Conservation (phyloP, 35 echinoderm and acorn worm species). For the Chiridota heheva region DNA sequence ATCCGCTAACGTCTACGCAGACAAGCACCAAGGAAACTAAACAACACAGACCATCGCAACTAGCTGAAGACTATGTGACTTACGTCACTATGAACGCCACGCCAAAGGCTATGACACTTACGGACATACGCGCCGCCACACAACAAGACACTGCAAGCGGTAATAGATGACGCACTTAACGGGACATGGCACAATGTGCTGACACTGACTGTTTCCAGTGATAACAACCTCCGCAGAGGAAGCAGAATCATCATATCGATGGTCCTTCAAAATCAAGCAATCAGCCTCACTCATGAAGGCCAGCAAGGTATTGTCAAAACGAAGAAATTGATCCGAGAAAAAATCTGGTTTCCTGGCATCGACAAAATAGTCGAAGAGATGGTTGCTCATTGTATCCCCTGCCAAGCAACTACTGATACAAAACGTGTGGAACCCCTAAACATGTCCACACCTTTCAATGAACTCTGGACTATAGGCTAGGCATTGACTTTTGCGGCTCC, state of each 20-base stretch:
- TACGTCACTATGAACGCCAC: slow-evolving; percentile 38
- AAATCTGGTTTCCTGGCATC: slow-evolving; percentile 31
- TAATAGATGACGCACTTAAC: slow-evolving; percentile 18
- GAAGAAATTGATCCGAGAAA: slow-evolving; percentile 36
- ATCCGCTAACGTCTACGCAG: not conserved
- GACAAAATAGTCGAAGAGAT: slow-evolving; percentile 12
- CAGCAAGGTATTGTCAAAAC: slow-evolving; percentile 45
- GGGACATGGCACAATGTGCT: not conserved
- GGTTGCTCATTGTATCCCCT: slow-evolving; percentile 24
- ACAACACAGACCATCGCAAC: not conserved
- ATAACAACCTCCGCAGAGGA: not conserved
- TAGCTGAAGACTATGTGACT: slow-evolving; percentile 40
- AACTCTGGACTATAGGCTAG: slow-evolving; percentile 18
- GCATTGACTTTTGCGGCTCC: slow-evolving; percentile 54
- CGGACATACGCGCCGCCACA: slow-evolving; percentile 22
- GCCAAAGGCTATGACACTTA: slow-evolving; percentile 47
- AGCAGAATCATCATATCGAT: not conserved
- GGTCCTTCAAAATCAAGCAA: slow-evolving; percentile 9
- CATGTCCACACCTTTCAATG: slow-evolving; percentile 18
- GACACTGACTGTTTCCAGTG: slow-evolving; percentile 48
- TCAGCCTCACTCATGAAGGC: slow-evolving; percentile 20
- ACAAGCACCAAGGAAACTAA: not conserved
- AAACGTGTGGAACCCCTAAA: slow-evolving; percentile 41
- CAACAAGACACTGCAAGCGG: slow-evolving; percentile 15
- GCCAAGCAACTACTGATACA: slow-evolving; percentile 31